Conservation (phyloP, 2,113 vertebrate species). For the Guaruba guarouba region DNA sequence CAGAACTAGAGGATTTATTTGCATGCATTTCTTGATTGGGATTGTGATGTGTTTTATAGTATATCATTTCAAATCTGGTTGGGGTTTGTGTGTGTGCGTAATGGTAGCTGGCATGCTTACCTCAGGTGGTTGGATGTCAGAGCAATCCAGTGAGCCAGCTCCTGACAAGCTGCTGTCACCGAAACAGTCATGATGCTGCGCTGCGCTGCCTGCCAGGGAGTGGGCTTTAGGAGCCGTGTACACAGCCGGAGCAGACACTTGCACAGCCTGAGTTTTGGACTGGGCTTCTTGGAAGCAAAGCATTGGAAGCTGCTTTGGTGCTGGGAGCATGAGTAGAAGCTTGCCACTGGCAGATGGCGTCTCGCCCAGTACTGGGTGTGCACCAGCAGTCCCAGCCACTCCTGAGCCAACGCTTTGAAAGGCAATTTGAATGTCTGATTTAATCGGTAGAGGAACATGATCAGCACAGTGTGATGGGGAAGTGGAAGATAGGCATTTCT, state of each 20-base stretch:
- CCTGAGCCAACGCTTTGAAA: rapidly evolving
- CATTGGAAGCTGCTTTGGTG: background rate
- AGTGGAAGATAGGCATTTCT: background rate
- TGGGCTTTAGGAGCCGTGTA: background rate
- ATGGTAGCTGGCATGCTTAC: background rate
- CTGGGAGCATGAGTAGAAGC: background rate
- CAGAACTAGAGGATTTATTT: background rate
- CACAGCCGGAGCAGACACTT: background rate
- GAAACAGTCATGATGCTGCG: background rate
- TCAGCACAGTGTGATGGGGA: background rate
- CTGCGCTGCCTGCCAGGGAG: background rate
- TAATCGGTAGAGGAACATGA: background rate
- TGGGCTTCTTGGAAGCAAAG: background rate
- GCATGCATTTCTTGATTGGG: background rate
- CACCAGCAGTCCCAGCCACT: background rate
- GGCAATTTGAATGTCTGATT: background rate
- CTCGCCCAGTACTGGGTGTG: background rate
- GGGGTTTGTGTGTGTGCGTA: background rate
- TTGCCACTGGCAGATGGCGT: background rate
- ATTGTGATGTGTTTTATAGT: background rate
- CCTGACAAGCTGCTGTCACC: background rate
- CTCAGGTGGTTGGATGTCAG: background rate
- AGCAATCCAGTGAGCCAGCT: conserved; percentile 3
- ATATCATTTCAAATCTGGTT: background rate
- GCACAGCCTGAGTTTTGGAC: background rate